A percentile compares a stretch with the other conserved stretches of the same genome.
Evolutionary conservation across 2,797 vertebrate species (phyloP).

Genomic region (Clamator glandarius): DNA sequence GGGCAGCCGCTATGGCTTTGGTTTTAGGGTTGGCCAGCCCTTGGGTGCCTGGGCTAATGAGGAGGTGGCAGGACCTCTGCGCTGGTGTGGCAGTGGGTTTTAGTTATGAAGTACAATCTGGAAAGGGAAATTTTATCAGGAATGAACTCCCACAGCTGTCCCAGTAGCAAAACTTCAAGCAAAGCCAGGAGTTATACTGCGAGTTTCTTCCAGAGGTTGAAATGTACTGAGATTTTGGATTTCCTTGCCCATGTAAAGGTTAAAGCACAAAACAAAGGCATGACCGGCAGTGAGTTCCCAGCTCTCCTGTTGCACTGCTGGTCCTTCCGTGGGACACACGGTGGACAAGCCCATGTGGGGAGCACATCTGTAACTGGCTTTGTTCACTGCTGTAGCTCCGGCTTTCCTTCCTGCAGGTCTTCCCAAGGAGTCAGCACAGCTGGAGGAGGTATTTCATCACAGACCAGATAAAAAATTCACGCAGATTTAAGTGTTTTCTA

Average conservation of each 20-base stretch:
- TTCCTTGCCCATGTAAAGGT: neutral
- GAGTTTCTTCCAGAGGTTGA: neutral
- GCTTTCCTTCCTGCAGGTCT: neutral
- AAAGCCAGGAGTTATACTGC: rapidly evolving
- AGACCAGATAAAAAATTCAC: neutral
- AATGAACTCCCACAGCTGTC: neutral
- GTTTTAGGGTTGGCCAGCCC: neutral
- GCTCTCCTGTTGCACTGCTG: rapidly evolving
- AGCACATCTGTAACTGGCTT: neutral
- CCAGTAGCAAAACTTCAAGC: neutral
- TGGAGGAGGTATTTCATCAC: neutral
- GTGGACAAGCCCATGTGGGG: neutral
- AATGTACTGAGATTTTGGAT: neutral
- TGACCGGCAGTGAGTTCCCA: rapidly evolving
- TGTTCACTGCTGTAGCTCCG: neutral
- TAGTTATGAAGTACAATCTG: neutral
- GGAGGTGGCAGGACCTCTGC: neutral
- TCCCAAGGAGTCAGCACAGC: neutral
- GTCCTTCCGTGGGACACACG: rapidly evolving
- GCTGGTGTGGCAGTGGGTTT: rapidly evolving
- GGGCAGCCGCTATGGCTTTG: neutral
- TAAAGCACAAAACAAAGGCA: rapidly evolving
- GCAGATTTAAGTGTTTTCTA: neutral
- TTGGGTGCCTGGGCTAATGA: neutral
- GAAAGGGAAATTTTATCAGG: neutral